Evolutionary conservation across 1,140 invertebrate genomes (phyloP).

Genomic region (Andricus grossulariae): DNA sequence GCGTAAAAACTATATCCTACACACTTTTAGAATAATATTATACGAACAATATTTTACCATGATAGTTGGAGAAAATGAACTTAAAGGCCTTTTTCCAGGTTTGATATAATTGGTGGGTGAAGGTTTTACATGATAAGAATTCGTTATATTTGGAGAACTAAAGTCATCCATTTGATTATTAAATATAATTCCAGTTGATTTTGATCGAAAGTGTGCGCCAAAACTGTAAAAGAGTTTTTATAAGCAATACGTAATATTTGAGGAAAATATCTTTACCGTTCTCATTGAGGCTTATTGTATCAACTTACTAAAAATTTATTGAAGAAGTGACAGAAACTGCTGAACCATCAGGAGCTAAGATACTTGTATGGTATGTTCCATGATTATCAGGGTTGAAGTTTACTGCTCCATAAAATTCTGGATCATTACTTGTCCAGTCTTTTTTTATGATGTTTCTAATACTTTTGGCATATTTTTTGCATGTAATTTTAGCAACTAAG

Average conservation of each 20-base stretch:
- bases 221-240: slow-evolving; percentile 78
- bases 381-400: slow-evolving; percentile 78
- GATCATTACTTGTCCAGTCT: slow-evolving; percentile 81
- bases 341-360: slow-evolving; percentile 89
- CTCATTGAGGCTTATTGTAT: neutral
- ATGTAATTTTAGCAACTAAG: slow-evolving; percentile 79
- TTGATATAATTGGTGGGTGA: slow-evolving; percentile 88
- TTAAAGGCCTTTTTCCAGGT: slow-evolving; percentile 89
- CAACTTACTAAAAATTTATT: slow-evolving; percentile 88
- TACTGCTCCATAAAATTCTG: slow-evolving; percentile 83
- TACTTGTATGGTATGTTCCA: slow-evolving; percentile 91
- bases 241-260: too few species aligned
- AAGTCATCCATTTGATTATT: slow-evolving; percentile 99
- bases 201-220: slow-evolving; percentile 83
- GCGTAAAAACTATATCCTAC: too few species aligned
- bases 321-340: slow-evolving; percentile 93
- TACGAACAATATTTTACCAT: slow-evolving; percentile 71
- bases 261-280: too few species aligned
- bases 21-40: too few species aligned
- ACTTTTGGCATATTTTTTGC: slow-evolving; percentile 78
- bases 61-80: slow-evolving; percentile 93
- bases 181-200: slow-evolving; percentile 90
- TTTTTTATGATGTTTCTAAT: slow-evolving; percentile 79
- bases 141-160: slow-evolving; percentile 87
- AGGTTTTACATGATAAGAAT: slow-evolving; percentile 86